Evolutionary conservation across 2,797 vertebrate species (phyloP).

Genomic region (Luscinia megarhynchos): DNA sequence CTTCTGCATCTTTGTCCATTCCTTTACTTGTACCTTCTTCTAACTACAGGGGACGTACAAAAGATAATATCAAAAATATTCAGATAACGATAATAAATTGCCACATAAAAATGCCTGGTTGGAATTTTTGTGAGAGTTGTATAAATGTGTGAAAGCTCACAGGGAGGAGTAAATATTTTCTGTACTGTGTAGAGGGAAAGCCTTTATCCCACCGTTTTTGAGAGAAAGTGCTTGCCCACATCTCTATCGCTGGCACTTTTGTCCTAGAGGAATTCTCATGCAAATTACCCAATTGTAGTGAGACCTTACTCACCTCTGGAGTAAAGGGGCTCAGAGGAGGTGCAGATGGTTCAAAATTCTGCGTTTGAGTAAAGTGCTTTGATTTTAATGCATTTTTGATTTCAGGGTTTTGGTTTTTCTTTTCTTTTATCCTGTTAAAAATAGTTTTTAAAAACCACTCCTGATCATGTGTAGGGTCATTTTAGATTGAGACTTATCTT

Average conservation of each 20-base stretch:
- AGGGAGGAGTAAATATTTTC: not conserved
- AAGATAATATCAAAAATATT: not conserved
- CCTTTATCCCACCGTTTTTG: not conserved
- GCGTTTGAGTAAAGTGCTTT: not conserved
- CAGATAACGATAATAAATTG: not conserved
- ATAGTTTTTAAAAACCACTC: not conserved
- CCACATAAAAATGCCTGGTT: not conserved
- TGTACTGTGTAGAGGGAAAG: not conserved
- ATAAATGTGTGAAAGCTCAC: not conserved
- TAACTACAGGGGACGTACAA: slow-evolving; percentile 56
- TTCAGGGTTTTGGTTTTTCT: rapidly evolving
- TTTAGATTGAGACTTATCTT: not conserved
- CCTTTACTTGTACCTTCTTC: slow-evolving; percentile 83
- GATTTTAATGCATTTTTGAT: not conserved
- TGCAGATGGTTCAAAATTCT: not conserved
- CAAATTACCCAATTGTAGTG: not conserved
- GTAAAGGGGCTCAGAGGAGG: not conserved
- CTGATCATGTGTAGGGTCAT: not conserved
- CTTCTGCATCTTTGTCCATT: slow-evolving; percentile 86
- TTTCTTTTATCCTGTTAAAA: not conserved
- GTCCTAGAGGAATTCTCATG: not conserved
- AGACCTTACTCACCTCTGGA: not conserved
- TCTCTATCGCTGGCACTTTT: not conserved
- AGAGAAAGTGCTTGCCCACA: not conserved
- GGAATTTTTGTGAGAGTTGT: not conserved